Evolutionary conservation across 1,140 invertebrate species (phyloP), one percentile per base, ranked within the genome.

Genomic region (Hycleus phaleratus): DNA sequence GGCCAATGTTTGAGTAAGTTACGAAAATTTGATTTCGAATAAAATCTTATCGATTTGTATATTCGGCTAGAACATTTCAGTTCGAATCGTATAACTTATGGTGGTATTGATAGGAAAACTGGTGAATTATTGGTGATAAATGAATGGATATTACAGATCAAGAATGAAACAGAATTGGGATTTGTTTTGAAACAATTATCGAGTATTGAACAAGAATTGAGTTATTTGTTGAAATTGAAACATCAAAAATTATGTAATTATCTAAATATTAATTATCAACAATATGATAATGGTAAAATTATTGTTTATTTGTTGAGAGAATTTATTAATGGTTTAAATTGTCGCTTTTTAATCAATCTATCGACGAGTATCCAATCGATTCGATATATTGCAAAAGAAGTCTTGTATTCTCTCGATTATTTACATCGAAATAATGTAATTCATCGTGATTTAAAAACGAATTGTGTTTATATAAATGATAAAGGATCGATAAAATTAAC

Each of bases 361-460:
- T 78, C 46, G 73, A 83, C 53, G 81, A 78, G 43, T 44, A 72
- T 84, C 10, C 80, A 81, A 59, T 70, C 83, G 46, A 65, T 90
- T 18, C 78, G 83, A 9, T 76, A 82, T 70, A 80, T 87, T 58
- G 79, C 84, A 1, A 73, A 71, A 5, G 84, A 83, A 45, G 77
- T 90, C 18, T 69, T 91, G 1, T 77, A 80, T 46, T 85, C 84
- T 2, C 64, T 93, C 4, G 73, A 82, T 11, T 90, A 83, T 70
- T 73, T 93, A 9, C 90, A 92, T 67, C 75, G 81, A 45, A 90
- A 90, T 68, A 85, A 85, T 64, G 82, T 91, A 6, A 85, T 88
- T 1, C 88, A 92, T 70, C 87, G 85, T 68, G 83, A 87, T 74
- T 67, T 93, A 6, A 73, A 82, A 10, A 80, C 83, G 48, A 78